Conservation (phyloP, 2,888 invertebrate species). For the Lapara coniferarum region DNA sequence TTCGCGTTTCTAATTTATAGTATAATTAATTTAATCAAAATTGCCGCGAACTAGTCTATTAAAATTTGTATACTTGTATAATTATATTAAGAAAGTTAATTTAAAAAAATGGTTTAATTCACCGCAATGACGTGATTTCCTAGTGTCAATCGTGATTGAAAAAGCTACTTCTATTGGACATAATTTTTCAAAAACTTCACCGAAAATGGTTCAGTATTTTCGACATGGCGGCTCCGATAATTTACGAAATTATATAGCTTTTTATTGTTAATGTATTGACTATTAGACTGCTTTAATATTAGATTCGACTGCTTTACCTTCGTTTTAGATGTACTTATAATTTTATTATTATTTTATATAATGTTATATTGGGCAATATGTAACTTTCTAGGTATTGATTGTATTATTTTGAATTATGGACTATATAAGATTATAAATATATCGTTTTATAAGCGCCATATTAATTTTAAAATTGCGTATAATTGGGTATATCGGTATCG, state of each 20-base stretch:
- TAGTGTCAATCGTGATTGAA: too few relatives aligned
- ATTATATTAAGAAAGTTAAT: not conserved
- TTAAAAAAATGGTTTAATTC: too few relatives aligned
- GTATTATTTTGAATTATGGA: constrained; percentile 22
- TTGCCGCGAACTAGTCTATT: constrained; percentile 12
- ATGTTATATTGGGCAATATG: constrained; percentile 15
- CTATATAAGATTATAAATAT: constrained; percentile 14
- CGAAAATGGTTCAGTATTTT: not conserved
- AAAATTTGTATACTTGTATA: constrained; percentile 21
- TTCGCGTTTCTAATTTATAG: constrained; percentile 4
- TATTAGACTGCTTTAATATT: constrained; percentile 52
- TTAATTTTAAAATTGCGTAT: constrained; percentile 29
- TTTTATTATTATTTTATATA: constrained; percentile 28
- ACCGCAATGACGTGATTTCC: too few relatives aligned
- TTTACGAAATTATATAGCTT: constrained; percentile 26
- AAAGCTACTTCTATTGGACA: not conserved
- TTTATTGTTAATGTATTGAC: constrained; percentile 28
- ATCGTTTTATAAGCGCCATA: constrained; percentile 30
- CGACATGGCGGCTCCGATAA: constrained; percentile 6
- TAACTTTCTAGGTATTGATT: constrained; percentile 6
- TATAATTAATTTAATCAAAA: constrained; percentile 8
- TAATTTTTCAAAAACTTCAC: not conserved
- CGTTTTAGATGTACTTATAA: constrained; percentile 35
- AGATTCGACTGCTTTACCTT: constrained; percentile 48
- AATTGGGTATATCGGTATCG: constrained; percentile 10